Evolutionary conservation across 1,140 invertebrate species (phyloP), one percentile per base, ranked within the genome.

Genomic region (Penaeus vannamei): DNA sequence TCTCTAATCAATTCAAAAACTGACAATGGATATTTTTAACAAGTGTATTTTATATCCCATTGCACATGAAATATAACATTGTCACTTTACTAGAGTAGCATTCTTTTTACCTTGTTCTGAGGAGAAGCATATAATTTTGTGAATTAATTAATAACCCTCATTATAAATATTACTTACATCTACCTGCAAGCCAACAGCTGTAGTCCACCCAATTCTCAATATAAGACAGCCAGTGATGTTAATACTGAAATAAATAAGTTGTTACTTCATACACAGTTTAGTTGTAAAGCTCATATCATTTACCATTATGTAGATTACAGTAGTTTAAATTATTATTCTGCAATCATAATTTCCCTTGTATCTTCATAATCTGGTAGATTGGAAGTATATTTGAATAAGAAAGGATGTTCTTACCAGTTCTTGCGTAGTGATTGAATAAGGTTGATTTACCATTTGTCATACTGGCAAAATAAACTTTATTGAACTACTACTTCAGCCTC

Each of bases 241-340:
- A 26, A 59, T 53, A 53, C 53, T 81, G 79, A 81, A 42, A 81
- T 59, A 26, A 81, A 81, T 81, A 53, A 53, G 53, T 53, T 53
- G 53, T 81, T 81, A 81, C 22, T 81, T 20, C 60, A 59, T 81
- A 81, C 29, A 59, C 17, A 59, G 23, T 81, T 81, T 59, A 26
- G 79, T 36, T 81, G 46, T 81, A 59, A 81, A 81, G 79, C 79
- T 59, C 79, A 81, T 81, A 81, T 59, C 79, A 81, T 81, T 59
- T 59, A 26, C 60, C 79, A 81, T 81, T 26, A 81, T 59, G 46
- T 81, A 81, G 79, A 81, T 26, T 60, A 81, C 60, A 53, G 53
- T 53, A 53, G 79, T 59, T n/a, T 81, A 81, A 59, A 59, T 23
- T 81, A 81, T 46, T 81, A 81, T 59, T 29, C 29, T 81, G 46